Conservation (phyloP, 2,113 vertebrate genomes). For the Zeus faber region DNA sequence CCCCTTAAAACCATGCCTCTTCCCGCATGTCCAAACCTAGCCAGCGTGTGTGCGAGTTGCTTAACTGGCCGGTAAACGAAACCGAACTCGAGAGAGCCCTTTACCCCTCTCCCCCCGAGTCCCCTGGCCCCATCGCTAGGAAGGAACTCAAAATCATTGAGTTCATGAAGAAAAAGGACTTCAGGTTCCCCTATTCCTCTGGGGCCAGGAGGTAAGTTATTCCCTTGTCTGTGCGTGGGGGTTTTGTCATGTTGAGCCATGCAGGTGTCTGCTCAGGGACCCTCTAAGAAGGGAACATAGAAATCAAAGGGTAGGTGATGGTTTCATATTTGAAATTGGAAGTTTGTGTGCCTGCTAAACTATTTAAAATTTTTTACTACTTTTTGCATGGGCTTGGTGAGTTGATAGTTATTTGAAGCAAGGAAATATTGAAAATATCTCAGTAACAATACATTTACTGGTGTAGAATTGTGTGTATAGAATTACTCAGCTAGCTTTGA, state of each 20-base stretch:
- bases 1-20: not conserved
- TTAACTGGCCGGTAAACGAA: slow-evolving; percentile 81
- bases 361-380: no score
- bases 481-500: no score
- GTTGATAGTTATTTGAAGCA: no score
- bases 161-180: slow-evolving; percentile 92
- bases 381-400: no score
- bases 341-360: no score
- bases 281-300: no score
- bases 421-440: no score
- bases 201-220: slow-evolving; percentile 85
- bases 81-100: slow-evolving; percentile 74
- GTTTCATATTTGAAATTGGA: no score
- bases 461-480: no score
- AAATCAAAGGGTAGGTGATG: no score
- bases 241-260: not conserved
- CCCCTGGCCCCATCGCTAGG: slow-evolving; percentile 74
- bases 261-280: not conserved
- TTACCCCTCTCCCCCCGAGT: slow-evolving; percentile 73
- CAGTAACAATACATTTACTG: no score
- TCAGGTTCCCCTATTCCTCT: slow-evolving; percentile 79
- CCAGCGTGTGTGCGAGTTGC: slow-evolving; percentile 79
- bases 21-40: slow-evolving; percentile 58
- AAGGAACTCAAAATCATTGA: slow-evolving; percentile 87
- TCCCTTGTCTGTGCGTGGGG: not conserved